Percentiles rank a stretch among this genome's conserved stretches.
Conservation (phyloP, 2,888 invertebrate genomes). For the Spisula solida region DNA sequence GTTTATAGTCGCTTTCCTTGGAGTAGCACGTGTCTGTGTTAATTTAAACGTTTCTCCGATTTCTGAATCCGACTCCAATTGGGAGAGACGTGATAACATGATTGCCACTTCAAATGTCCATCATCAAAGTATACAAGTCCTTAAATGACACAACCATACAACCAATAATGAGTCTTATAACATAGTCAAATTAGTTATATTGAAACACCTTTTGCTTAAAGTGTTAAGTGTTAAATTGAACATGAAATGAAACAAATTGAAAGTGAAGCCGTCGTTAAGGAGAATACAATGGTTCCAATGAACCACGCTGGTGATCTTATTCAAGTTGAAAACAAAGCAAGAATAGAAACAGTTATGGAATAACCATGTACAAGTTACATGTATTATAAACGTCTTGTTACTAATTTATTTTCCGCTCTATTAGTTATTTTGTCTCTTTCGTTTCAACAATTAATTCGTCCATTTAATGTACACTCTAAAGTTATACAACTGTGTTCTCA, state of each 20-base stretch:
- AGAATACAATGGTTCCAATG: neutral
- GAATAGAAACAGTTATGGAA: neutral
- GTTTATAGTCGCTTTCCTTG: slow-evolving; percentile 52
- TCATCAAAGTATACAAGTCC: slow-evolving; percentile 16
- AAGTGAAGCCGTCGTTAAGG: neutral
- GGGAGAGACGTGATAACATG: slow-evolving; percentile 41
- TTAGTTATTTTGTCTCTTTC: neutral
- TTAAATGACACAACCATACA: neutral
- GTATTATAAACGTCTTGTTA: neutral
- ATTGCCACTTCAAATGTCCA: neutral
- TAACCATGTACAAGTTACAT: neutral
- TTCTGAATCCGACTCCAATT: slow-evolving; percentile 57
- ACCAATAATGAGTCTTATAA: neutral
- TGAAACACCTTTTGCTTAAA: neutral
- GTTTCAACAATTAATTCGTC: neutral
- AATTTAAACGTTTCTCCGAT: slow-evolving; percentile 67
- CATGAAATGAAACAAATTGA: neutral
- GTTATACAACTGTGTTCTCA: too few species aligned
- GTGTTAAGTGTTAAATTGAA: neutral
- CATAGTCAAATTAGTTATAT: too few species aligned
- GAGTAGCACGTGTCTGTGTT: slow-evolving; percentile 60
- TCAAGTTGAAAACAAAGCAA: neutral
- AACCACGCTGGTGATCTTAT: neutral
- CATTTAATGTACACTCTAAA: neutral
- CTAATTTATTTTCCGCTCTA: slow-evolving; percentile 12